These are phyloP conservation scores for Bellardia pandia DNA, from an alignment of 2,888 invertebrate species.

Conservation along the genomic window DNA sequence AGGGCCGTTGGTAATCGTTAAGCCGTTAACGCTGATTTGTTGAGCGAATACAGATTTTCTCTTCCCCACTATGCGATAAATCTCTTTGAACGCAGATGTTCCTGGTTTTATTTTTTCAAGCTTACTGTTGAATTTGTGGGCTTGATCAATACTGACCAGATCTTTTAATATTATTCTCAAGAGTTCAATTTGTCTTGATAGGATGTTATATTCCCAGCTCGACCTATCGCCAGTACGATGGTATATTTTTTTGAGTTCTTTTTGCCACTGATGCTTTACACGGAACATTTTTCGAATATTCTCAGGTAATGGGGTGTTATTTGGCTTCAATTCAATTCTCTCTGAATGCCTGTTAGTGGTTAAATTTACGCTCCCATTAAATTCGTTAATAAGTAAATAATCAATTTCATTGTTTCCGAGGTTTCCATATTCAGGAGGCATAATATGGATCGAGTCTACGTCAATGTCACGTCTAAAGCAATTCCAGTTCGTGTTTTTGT, in stretches of 20 bases:
- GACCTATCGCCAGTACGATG: conserved; percentile 4
- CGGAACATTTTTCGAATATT: conserved; percentile 8
- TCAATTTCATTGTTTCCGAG: no score
- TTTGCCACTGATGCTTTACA: conserved; percentile 22
- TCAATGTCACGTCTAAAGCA: not conserved
- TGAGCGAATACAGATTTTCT: not conserved
- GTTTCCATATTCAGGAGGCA: no score
- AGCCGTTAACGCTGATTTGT: not conserved
- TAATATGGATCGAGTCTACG: not conserved
- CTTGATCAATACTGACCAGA: conserved; percentile 21
- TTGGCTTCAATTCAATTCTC: conserved; percentile 1
- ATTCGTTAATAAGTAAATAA: no score
- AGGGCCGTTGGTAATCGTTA: no score
- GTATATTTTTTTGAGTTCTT: conserved; percentile 21
- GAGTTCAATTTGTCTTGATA: conserved; percentile 27
- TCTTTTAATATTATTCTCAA: conserved; percentile 26
- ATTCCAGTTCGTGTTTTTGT: conserved; percentile 29
- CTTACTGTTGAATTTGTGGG: conserved; percentile 1
- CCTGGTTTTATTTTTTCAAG: conserved; percentile 19
- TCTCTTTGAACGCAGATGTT: not conserved
- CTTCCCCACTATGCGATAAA: not conserved
- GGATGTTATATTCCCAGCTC: conserved; percentile 2
- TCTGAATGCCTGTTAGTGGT: not conserved
- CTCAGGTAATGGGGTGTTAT: conserved; percentile 13
- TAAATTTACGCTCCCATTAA: not conserved